Evolutionary conservation across 1,140 invertebrate genomes (phyloP), one percentile per base, ranked within the genome.

Genomic region (Diachasmimorpha longicaudata): DNA sequence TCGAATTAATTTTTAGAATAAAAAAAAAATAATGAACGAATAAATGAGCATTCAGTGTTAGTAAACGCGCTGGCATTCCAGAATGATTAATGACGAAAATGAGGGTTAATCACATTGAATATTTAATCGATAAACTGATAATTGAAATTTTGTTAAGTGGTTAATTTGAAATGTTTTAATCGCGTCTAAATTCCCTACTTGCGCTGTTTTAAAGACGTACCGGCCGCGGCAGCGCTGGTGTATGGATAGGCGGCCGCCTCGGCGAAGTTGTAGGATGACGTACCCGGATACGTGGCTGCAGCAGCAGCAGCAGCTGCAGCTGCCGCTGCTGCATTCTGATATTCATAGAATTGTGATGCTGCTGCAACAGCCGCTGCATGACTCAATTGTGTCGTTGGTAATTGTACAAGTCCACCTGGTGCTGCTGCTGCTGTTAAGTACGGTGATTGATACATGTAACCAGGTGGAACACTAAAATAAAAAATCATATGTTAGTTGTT

Each of bases 311-410:
- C 91, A 6, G 92, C 91, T 8, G 74, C 74, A 31, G 74, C 74
- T 46, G 74, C 93, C 13, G 93, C 92, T 4, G 92, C 92, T 19
- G 90, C 91, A 44, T 91, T 92, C 78, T 92, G 92, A 79, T 94
- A 94, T 84, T 94, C 93, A 84, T 94, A 94, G 84, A 94, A 94
- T 79, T 94, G 92, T 63, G 93, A 92, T 3, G 93, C 92, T 3
- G 93, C 93, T 13, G 93, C 93, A 39, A 94, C 90, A 0, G 93
- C 93, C 36, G 93, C 93, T 1, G 93, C 93, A 85, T 94, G 93
- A 81, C 92, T 92, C 74, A 94, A 84, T 82, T 92, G 93, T 63
- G 89, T 86, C 37, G 91, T 86, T 73, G 92, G 93, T 81, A 93
- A 86, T 79, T 92, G 92, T 72, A 94, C 90, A 79, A 94, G 86